Percentiles rank a stretch among this genome's conserved stretches.
Conservation (phyloP, 2,888 invertebrate genomes). For the Cactoblastis cactorum region DNA sequence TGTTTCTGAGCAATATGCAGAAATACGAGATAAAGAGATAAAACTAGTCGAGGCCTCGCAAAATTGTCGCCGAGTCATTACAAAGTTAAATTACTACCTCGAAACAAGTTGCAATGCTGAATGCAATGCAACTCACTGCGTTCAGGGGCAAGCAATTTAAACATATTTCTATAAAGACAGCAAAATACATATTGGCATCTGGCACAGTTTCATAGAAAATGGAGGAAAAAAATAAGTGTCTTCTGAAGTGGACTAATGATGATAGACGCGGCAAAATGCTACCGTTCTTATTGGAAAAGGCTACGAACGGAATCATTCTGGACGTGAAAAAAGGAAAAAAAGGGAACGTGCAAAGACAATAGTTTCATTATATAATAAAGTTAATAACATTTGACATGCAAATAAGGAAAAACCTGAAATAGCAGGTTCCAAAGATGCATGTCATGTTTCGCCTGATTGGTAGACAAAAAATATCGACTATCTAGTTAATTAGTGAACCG, state of each 20-base stretch:
- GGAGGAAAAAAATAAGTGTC: too few relatives aligned
- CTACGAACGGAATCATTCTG: too few relatives aligned
- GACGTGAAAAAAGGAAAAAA: too few relatives aligned
- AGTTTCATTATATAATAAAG: background rate
- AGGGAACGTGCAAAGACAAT: background rate
- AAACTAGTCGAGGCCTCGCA: constrained; percentile 6
- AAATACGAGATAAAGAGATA: constrained; percentile 8
- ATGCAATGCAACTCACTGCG: background rate
- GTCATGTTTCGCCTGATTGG: background rate
- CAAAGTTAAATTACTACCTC: background rate
- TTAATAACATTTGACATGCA: background rate
- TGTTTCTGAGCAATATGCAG: background rate
- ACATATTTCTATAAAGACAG: background rate
- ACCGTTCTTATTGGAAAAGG: too few relatives aligned
- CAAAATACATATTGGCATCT: too few relatives aligned
- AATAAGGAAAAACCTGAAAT: background rate
- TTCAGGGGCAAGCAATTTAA: background rate
- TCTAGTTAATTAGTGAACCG: constrained; percentile 1
- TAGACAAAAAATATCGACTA: background rate
- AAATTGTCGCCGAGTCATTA: constrained; percentile 6
- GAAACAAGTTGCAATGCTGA: background rate
- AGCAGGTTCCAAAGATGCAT: background rate
- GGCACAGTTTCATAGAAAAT: too few relatives aligned
- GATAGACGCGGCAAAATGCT: too few relatives aligned
- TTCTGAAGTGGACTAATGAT: too few relatives aligned